phyloP scores from a whole-genome alignment of 2,113 vertebrate species.

The Epinephelus lanceolatus region DNA sequence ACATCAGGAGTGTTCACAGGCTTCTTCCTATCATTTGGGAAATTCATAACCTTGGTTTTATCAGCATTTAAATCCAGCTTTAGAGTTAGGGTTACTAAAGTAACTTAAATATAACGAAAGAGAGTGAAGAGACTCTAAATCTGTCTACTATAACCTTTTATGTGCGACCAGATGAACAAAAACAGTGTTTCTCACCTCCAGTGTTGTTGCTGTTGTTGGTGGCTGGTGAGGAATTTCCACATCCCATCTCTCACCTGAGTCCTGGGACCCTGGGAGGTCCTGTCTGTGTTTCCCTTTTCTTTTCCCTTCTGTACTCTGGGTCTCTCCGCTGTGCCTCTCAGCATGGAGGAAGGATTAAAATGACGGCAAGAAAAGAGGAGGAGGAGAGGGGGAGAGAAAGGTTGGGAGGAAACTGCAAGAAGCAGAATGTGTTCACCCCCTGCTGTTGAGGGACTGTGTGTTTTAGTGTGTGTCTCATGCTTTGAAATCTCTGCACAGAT shows the following conservation, averaged over 20 bases:
- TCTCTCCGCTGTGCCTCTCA: constrained; percentile 5
- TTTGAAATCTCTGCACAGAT: constrained; percentile 28
- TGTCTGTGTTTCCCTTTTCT: background rate
- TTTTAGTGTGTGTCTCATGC: background rate
- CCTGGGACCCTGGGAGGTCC: too few species aligned
- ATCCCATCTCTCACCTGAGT: constrained; percentile 74
- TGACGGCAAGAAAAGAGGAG: constrained; percentile 6
- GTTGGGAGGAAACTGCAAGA: constrained; percentile 2
- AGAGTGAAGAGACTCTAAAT: background rate
- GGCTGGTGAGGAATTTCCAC: constrained; percentile 77
- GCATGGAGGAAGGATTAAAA: constrained; percentile 42
- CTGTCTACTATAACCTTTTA: background rate
- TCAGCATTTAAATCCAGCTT: too few species aligned
- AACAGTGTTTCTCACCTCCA: constrained; percentile 60
- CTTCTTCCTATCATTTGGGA: too few species aligned
- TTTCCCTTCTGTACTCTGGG: background rate
- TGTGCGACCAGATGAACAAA: background rate
- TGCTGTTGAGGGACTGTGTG: constrained; percentile 45
- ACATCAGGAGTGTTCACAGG: too few species aligned
- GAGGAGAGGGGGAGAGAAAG: background rate
- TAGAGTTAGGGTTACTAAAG: too few species aligned
- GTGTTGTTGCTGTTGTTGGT: constrained; percentile 22
- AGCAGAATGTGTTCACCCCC: constrained; percentile 34
- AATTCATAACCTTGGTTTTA: too few species aligned
- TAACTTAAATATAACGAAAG: background rate